A percentile compares a stretch with the other conserved stretches of the same genome.
Conservation (phyloP, 1,140 invertebrate species). For the Meloidogyne chitwoodi region DNA sequence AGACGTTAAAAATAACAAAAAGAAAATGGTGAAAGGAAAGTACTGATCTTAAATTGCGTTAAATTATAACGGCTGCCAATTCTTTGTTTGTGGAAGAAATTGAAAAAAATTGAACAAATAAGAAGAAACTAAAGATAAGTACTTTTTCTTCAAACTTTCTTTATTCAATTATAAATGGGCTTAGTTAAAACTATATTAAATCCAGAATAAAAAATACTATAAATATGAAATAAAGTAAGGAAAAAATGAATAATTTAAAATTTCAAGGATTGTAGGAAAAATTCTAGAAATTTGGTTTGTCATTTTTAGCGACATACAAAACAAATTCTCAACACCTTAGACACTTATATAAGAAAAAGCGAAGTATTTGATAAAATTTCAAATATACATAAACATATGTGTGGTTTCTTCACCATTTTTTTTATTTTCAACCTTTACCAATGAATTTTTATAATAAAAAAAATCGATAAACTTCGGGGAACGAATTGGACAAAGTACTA, state of each 20-base stretch:
- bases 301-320: too few species aligned
- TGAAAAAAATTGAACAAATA: neutral
- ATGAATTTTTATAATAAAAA: neutral
- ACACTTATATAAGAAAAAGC: neutral
- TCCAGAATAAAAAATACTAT: neutral
- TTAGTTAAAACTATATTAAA: neutral
- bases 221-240: neutral
- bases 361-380: neutral
- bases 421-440: neutral
- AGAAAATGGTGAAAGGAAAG: neutral
- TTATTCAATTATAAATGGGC: neutral
- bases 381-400: neutral
- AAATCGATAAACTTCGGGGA: neutral
- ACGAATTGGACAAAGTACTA: neutral
- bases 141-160: neutral
- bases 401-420: neutral
- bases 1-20: neutral
- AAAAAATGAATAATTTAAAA: neutral
- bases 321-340: too few species aligned
- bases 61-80: constrained; percentile 2
- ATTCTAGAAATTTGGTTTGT: too few species aligned
- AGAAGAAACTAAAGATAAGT: neutral
- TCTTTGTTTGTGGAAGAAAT: constrained; percentile 1
- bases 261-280: too few species aligned
- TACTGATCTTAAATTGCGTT: neutral